These are phyloP conservation scores for Sebastes fasciatus DNA, from an alignment of 2,113 vertebrate species.

Conservation along the genomic window DNA sequence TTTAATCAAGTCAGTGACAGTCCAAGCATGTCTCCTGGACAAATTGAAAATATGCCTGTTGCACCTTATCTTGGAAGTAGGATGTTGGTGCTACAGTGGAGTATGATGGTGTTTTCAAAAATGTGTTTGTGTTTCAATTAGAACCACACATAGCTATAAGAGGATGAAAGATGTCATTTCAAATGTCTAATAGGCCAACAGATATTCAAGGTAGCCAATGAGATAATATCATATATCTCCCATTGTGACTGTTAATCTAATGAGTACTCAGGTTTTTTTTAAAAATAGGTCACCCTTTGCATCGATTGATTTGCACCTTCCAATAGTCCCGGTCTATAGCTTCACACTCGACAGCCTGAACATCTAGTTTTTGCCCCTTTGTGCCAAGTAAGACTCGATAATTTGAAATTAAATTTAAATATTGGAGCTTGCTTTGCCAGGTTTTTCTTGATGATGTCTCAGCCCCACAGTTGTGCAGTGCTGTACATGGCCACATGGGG, in stretches of 20 bases:
- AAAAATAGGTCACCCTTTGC: background rate
- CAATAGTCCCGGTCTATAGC: background rate
- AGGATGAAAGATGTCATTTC: background rate
- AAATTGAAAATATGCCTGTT: background rate
- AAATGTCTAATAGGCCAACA: background rate
- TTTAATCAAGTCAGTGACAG: constrained; percentile 1
- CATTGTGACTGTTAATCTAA: background rate
- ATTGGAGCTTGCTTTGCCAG: background rate
- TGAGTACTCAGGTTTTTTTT: background rate
- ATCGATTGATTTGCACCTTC: background rate
- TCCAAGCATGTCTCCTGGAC: background rate
- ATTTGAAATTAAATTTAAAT: background rate
- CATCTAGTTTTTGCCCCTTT: background rate
- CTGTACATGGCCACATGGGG: constrained; percentile 31
- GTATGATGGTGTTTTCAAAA: background rate
- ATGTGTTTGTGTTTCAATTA: background rate
- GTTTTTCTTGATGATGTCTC: background rate
- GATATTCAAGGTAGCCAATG: background rate
- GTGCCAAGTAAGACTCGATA: background rate
- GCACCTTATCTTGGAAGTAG: background rate
- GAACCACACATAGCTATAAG: background rate
- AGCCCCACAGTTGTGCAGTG: constrained; percentile 16
- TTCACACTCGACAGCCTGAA: background rate
- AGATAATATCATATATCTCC: background rate
- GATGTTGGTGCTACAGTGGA: background rate